A percentile compares a stretch with the other conserved stretches of the same genome.
These are phyloP conservation scores for Oscarella lobularis DNA, from an alignment of 37 sponge, comb jelly and placozoan species.

Conservation along the genomic window DNA sequence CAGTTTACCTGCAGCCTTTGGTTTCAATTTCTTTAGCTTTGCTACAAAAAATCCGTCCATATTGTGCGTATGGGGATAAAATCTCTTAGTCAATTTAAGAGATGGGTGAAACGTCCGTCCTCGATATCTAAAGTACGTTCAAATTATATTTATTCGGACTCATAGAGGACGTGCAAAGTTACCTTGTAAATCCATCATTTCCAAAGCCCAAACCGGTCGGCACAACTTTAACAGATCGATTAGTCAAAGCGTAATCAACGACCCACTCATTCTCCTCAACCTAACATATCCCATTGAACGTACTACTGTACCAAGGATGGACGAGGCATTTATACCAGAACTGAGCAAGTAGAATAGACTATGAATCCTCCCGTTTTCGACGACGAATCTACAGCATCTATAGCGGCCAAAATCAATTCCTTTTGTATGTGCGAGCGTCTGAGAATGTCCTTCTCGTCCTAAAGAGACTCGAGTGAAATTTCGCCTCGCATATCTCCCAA, in stretches of 20 bases:
- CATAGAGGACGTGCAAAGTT: neutral
- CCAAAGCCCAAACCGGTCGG: slow-evolving; percentile 79
- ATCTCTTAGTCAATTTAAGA: slow-evolving; percentile 52
- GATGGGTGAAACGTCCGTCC: slow-evolving; percentile 88
- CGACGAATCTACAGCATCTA: slow-evolving; percentile 75
- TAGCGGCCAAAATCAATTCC: slow-evolving; percentile 86
- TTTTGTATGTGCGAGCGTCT: slow-evolving; percentile 81
- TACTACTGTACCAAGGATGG: neutral
- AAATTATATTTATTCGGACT: neutral
- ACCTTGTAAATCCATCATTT: slow-evolving; percentile 60
- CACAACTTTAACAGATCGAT: slow-evolving; percentile 79
- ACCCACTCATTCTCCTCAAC: slow-evolving; percentile 92
- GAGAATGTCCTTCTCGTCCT: slow-evolving; percentile 63
- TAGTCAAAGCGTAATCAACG: slow-evolving; percentile 84
- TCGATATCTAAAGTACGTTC: slow-evolving; percentile 25
- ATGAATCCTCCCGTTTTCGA: slow-evolving; percentile 81
- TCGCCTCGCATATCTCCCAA: neutral
- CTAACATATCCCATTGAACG: neutral
- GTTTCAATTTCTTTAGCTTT: slow-evolving; percentile 76
- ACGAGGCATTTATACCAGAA: slow-evolving; percentile 21
- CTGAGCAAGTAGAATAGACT: slow-evolving; percentile 93
- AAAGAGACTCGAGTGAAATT: neutral
- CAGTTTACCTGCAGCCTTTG: slow-evolving; percentile 8
- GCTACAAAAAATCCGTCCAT: slow-evolving; percentile 99
- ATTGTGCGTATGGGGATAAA: slow-evolving; percentile 96